A percentile compares a stretch with the other conserved stretches of the same genome.
These are phyloP conservation scores for Falco biarmicus DNA, from an alignment of 2,797 vertebrate genomes.

Conservation along the genomic window DNA sequence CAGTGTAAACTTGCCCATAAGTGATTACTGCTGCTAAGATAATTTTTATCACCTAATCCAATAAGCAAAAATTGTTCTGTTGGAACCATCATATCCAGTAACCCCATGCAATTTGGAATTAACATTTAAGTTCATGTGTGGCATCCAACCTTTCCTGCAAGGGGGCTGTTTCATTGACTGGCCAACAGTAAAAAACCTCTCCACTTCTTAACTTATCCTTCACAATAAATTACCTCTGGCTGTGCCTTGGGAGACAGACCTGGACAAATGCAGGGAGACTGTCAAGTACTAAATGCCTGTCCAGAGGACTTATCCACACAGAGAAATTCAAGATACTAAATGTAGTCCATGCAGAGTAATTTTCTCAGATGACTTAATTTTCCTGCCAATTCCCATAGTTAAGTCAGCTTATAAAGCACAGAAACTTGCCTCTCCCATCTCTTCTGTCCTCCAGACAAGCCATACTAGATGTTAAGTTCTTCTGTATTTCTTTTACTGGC, in stretches of 20 bases:
- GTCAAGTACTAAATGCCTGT: background rate
- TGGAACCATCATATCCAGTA: background rate
- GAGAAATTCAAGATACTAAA: background rate
- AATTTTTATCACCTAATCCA: background rate
- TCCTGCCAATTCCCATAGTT: background rate
- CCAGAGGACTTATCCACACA: background rate
- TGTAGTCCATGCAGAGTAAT: background rate
- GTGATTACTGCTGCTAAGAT: background rate
- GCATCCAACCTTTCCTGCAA: background rate
- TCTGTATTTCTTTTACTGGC: background rate
- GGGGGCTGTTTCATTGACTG: background rate
- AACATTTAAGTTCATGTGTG: background rate
- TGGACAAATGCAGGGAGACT: background rate
- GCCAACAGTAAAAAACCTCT: background rate
- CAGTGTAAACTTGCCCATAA: background rate
- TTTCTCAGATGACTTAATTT: background rate
- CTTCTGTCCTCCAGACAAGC: background rate
- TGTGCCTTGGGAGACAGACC: background rate
- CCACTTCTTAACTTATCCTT: background rate
- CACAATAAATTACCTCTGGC: background rate
- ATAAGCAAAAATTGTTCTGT: background rate
- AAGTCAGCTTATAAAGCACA: background rate
- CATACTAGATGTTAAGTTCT: background rate
- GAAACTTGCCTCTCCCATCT: background rate
- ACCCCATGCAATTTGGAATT: background rate